These are phyloP conservation scores for Silvanus unidentatus DNA, from an alignment of 2,888 invertebrate species.

Conservation along the genomic window DNA sequence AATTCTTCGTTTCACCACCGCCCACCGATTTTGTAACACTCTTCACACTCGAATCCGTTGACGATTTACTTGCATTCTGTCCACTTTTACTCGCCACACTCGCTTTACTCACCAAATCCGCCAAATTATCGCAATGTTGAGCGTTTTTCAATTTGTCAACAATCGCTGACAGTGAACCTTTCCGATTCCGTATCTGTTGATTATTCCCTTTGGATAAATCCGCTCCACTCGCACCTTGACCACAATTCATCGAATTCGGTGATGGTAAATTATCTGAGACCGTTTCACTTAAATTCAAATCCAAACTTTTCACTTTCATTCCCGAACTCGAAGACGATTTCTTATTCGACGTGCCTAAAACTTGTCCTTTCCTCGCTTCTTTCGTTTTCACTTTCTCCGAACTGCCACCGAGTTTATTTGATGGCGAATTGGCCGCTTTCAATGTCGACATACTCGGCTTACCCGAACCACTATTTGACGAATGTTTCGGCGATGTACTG, in stretches of 20 bases:
- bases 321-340: conserved; percentile 41
- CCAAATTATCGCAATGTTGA: conserved; percentile 59
- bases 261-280: conserved; percentile 45
- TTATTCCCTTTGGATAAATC: conserved; percentile 56
- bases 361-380: no score
- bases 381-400: conserved; percentile 38
- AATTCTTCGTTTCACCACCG: conserved; percentile 57
- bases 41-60: conserved; percentile 30
- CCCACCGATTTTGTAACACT: conserved; percentile 34
- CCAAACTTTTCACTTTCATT: conserved; percentile 63
- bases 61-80: conserved; percentile 31
- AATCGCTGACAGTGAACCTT: conserved; percentile 74
- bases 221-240: conserved; percentile 43
- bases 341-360: conserved; percentile 15
- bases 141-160: conserved; percentile 80
- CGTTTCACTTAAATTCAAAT: conserved; percentile 43
- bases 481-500: conserved; percentile 71
- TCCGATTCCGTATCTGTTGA: conserved; percentile 60
- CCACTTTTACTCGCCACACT: conserved; percentile 37
- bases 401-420: conserved; percentile 49
- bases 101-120: conserved; percentile 48
- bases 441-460: conserved; percentile 86
- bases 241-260: conserved; percentile 31
- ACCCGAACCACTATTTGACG: conserved; percentile 63
- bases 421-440: conserved; percentile 69